Evolutionary conservation across 2,888 invertebrate species (phyloP).

Genomic region (Stegana nigrithorax): DNA sequence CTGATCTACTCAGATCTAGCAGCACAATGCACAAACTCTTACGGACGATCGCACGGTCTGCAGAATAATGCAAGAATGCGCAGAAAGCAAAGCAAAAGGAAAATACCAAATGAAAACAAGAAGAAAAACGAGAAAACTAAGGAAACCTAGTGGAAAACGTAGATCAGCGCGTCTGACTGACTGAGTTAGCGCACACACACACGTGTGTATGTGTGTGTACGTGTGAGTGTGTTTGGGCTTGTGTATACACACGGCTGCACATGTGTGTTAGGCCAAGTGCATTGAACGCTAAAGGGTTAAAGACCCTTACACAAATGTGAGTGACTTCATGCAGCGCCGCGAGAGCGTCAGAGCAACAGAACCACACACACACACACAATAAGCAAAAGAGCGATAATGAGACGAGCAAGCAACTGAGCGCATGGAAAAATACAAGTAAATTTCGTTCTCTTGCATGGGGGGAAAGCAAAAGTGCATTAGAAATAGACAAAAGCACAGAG

Average conservation of each 20-base stretch:
- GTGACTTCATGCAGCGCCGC: not conserved
- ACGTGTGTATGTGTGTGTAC: too few species aligned
- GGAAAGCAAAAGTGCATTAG: slow-evolving; percentile 56
- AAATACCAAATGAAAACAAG: slow-evolving; percentile 22
- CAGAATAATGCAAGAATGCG: slow-evolving; percentile 9
- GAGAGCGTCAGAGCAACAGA: not conserved
- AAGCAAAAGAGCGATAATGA: not conserved
- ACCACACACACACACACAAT: not conserved
- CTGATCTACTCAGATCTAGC: too few species aligned
- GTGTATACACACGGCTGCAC: too few species aligned
- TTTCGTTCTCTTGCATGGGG: slow-evolving; percentile 35
- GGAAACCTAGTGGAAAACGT: too few species aligned
- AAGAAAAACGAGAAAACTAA: too few species aligned
- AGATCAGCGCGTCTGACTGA: too few species aligned
- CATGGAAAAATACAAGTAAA: slow-evolving; percentile 51
- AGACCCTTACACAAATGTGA: slow-evolving; percentile 50
- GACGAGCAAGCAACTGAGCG: slow-evolving; percentile 21
- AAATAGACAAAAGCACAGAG: slow-evolving; percentile 40
- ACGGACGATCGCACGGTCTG: not conserved
- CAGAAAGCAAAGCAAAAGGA: not conserved
- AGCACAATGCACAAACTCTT: too few species aligned
- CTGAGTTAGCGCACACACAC: too few species aligned
- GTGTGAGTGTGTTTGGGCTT: too few species aligned
- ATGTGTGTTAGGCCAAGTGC: slow-evolving; percentile 51
- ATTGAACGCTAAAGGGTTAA: slow-evolving; percentile 65